A percentile compares a stretch with the other conserved stretches of the same genome.
These are phyloP conservation scores for Eilema depressum DNA, from an alignment of 2,888 invertebrate species.

Conservation along the genomic window DNA sequence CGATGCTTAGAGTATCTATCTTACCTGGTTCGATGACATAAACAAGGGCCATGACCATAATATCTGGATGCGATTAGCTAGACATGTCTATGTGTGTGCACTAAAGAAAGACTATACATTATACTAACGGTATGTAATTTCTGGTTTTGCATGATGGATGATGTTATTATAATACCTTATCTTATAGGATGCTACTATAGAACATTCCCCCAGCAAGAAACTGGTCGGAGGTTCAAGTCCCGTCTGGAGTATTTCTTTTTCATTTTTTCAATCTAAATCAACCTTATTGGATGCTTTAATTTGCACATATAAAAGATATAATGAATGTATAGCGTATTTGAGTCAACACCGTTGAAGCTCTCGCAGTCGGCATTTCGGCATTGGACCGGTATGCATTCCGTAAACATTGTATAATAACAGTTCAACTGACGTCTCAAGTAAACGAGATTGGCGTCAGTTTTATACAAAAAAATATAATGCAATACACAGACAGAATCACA, in stretches of 20 bases:
- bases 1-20: too few species aligned
- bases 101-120: not conserved
- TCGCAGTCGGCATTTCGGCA: slow-evolving; percentile 55
- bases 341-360: not conserved
- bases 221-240: too few species aligned
- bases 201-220: too few species aligned
- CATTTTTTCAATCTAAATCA: too few species aligned
- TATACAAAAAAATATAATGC: slow-evolving; percentile 10
- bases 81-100: too few species aligned
- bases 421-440: slow-evolving; percentile 33
- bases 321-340: not conserved
- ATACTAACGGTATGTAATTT: not conserved
- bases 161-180: not conserved
- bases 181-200: too few species aligned
- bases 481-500: slow-evolving; percentile 28
- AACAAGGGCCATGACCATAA: not conserved
- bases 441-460: slow-evolving; percentile 39
- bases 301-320: not conserved
- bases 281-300: not conserved
- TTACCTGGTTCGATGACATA: not conserved
- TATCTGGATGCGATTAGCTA: not conserved
- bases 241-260: too few species aligned
- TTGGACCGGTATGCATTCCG: slow-evolving; percentile 72
- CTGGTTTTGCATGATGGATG: not conserved
- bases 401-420: slow-evolving; percentile 55